These are phyloP conservation scores for Antennarius striatus DNA, from an alignment of 2,113 vertebrate species.

Conservation along the genomic window DNA sequence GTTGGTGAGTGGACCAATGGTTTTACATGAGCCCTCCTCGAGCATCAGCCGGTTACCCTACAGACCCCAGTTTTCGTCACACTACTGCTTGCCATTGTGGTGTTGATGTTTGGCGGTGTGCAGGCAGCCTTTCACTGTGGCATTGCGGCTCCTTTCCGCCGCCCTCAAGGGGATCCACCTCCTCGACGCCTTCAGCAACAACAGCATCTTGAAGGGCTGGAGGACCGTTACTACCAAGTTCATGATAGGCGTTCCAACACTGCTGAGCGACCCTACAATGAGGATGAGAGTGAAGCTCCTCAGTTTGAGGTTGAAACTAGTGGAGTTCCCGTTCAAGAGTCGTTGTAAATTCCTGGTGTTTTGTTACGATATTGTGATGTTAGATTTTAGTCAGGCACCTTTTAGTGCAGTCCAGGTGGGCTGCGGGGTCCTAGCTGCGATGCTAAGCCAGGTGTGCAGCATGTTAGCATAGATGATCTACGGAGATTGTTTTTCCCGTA, in stretches of 20 bases:
- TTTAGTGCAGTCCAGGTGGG: too few relatives aligned
- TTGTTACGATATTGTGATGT: too few relatives aligned
- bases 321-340: constrained; percentile 63
- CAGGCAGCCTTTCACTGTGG: constrained; percentile 71
- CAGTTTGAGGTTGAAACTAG: constrained; percentile 44
- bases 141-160: constrained; percentile 56
- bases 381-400: too few relatives aligned
- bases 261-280: constrained; percentile 7
- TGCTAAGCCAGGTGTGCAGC: too few relatives aligned
- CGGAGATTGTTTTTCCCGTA: too few relatives aligned
- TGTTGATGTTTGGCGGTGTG: constrained; percentile 63
- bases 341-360: background rate
- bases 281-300: constrained; percentile 45
- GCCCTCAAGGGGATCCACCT: constrained; percentile 50
- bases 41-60: constrained; percentile 88
- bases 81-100: constrained; percentile 75
- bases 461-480: too few relatives aligned
- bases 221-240: background rate
- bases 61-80: constrained; percentile 87
- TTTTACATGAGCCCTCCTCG: constrained; percentile 88
- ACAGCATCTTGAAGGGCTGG: background rate
- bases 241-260: constrained; percentile 30
- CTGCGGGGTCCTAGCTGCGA: too few relatives aligned
- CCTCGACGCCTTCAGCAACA: constrained; percentile 32
- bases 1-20: constrained; percentile 89